These are phyloP conservation scores for Rhadina sibilatrix DNA, from an alignment of 2,113 vertebrate genomes.

Conservation along the genomic window DNA sequence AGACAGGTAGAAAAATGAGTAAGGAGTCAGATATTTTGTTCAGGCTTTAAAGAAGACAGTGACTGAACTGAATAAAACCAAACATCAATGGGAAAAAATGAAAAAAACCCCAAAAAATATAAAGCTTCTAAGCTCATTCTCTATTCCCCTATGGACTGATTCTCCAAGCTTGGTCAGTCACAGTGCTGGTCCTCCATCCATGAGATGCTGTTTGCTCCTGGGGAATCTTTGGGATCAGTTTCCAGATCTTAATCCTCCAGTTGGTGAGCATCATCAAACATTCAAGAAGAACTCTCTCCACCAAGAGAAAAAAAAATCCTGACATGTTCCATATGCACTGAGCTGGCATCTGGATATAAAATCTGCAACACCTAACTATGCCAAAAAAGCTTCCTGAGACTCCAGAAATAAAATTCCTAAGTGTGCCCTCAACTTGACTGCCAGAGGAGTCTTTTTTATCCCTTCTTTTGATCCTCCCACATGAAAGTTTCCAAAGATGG, in stretches of 20 bases:
- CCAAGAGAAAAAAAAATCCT: background rate
- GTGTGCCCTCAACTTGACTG: background rate
- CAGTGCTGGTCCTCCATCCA: background rate
- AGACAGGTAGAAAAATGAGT: background rate
- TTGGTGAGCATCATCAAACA: background rate
- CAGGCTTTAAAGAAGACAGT: background rate
- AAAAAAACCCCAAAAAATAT: accelerated
- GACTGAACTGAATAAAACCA: background rate
- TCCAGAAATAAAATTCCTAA: background rate
- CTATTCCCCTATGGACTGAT: background rate
- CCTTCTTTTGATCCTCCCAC: background rate
- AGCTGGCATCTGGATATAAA: conserved; percentile 16
- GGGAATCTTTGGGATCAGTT: background rate
- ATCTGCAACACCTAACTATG: background rate
- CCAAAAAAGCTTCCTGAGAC: conserved; percentile 11
- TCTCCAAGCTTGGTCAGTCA: background rate
- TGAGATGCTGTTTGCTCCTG: background rate
- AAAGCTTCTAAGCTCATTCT: background rate
- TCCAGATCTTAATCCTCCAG: background rate
- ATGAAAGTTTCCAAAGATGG: background rate
- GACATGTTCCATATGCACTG: background rate
- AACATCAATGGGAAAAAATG: background rate
- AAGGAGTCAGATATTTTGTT: background rate
- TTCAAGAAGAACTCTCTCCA: conserved; percentile 10
- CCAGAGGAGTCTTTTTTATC: background rate